phyloP scores from a whole-genome alignment of 1,140 invertebrate genomes.

The Oedothorax gibbosus region DNA sequence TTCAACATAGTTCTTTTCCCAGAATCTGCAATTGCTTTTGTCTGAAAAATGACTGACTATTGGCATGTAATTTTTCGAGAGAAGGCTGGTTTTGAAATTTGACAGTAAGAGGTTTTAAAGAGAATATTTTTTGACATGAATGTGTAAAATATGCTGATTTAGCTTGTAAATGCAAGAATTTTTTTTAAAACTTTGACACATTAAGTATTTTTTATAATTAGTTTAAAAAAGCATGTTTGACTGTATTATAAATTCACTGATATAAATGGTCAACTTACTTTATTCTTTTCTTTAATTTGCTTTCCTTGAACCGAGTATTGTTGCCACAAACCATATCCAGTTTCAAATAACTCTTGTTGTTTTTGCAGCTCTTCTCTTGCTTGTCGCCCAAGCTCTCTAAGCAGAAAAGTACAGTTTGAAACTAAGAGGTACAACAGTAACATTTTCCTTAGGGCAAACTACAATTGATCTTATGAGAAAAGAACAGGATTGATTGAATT shows the following conservation, averaged over 20 bases:
- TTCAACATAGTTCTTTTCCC: too few relatives aligned
- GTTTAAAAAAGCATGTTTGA: neutral
- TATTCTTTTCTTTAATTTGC: constrained; percentile 68
- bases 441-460: too few relatives aligned
- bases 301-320: constrained; percentile 84
- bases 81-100: too few relatives aligned
- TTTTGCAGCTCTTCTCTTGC: constrained; percentile 82
- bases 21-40: too few relatives aligned
- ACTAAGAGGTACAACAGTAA: neutral
- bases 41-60: too few relatives aligned
- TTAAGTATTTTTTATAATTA: neutral
- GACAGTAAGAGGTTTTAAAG: too few relatives aligned
- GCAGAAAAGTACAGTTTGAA: constrained; percentile 67
- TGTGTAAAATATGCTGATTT: neutral
- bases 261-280: constrained; percentile 26
- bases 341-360: constrained; percentile 78
- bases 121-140: too few relatives aligned
- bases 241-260: neutral
- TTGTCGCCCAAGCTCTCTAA: constrained; percentile 82
- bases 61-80: too few relatives aligned
- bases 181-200: neutral
- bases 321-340: constrained; percentile 81
- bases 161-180: constrained; percentile 7
- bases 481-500: too few relatives aligned
- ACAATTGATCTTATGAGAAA: too few relatives aligned